Evolutionary conservation across 2,888 invertebrate species (phyloP), one percentile per base, ranked within the genome.

Genomic region (Glyphotaelius pellucidus): DNA sequence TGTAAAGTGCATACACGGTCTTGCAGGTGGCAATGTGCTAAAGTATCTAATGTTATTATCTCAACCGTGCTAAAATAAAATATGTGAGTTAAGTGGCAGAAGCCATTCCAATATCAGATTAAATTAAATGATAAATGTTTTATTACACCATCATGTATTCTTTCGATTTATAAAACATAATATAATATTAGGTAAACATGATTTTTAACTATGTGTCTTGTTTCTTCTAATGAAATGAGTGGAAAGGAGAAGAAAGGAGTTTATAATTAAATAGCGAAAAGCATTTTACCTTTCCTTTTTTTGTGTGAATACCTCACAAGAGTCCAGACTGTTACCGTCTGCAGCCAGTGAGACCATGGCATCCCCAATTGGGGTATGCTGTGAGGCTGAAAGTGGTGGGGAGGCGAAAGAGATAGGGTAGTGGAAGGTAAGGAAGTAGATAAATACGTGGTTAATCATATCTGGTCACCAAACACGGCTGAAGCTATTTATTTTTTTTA

Each of bases 1-100:
- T 83, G 9, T 31, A 83, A 35, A 83, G 83, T 83, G 83, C 83
- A 83, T 25, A 83, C 25, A 35, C 11, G 83, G 83, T 35, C 25
- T 83, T 35, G 35, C 83, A 83, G 15, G 83, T 83, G 81, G 11
- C 81, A 83, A 83, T 32, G 83, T 83, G 83, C 35, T 12, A 11
- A 83, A 32, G 19, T 35, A 42, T 42, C 42, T 42, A 83, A 35
- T 15, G 25, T 83, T 19, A n/a, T 83, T 83, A 30, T 83, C 83
- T 83, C 11, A n/a, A 32, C 32, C 19, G 32, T 14, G 25, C 3
- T 14, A 83, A 15, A 67, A 67, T 25, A 67, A 15, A 25, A 19
- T 19, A 52, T 19, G 25, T 52, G 1, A 19, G 4, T 47, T 52
- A 52, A 4, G 15, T 52, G 25, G 25, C 11, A 67, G 25, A 67